A percentile compares a stretch with the other conserved stretches of the same genome.
phyloP scores from a whole-genome alignment of 1,140 invertebrate species.

The Ips nitidus region DNA sequence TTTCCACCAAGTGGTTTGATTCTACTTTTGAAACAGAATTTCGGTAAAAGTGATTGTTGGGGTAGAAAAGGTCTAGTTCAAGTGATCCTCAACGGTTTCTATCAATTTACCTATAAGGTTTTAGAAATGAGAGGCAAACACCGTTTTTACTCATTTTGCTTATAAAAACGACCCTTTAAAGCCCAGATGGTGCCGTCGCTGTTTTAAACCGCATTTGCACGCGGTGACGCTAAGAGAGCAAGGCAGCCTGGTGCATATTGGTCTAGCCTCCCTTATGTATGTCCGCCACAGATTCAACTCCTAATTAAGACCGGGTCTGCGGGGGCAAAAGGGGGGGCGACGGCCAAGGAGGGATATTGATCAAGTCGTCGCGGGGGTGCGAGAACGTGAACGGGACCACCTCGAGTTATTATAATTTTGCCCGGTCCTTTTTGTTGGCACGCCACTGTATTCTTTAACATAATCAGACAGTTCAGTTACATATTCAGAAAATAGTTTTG shows the following conservation, averaged over 20 bases:
- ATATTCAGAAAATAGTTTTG: no score
- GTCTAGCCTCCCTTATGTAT: constrained; percentile 60
- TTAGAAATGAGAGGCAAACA: background rate
- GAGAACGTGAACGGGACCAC: constrained; percentile 34
- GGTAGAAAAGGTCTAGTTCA: no score
- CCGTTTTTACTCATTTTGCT: no score
- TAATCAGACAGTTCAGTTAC: no score
- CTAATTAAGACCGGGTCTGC: constrained; percentile 61
- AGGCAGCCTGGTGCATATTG: constrained; percentile 47
- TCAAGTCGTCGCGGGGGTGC: constrained; percentile 49
- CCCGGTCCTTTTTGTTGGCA: background rate
- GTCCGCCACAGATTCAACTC: constrained; percentile 68
- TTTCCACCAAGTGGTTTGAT: no score
- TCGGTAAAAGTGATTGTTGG: no score
- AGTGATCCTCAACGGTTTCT: no score
- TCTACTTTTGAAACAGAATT: no score
- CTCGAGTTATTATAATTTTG: constrained; percentile 47
- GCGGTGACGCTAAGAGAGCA: constrained; percentile 18
- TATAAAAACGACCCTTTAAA: constrained; percentile 22
- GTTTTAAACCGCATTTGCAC: constrained; percentile 32
- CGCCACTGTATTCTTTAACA: no score
- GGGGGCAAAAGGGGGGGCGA: constrained; percentile 34
- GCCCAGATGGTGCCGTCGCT: constrained; percentile 19
- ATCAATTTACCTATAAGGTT: background rate
- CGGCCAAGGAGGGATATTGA: constrained; percentile 52